phyloP scores from a whole-genome alignment of 2,113 vertebrate species.

The Formicarius rufipectus region DNA sequence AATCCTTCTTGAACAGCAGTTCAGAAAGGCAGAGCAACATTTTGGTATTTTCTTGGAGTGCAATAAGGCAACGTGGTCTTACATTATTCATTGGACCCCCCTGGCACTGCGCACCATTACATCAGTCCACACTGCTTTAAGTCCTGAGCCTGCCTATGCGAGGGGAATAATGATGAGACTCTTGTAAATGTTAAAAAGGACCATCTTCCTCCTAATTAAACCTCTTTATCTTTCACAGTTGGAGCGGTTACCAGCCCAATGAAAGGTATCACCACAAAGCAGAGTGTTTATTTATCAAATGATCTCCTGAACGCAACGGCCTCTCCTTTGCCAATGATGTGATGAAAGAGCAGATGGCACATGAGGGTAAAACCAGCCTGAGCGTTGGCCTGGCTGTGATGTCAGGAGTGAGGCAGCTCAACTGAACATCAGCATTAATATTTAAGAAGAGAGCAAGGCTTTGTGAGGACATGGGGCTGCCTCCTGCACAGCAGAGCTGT shows the following conservation, averaged over 20 bases:
- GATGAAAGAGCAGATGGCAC: conserved; percentile 4
- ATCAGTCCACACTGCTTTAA: background rate
- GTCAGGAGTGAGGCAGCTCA: background rate
- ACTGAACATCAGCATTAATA: background rate
- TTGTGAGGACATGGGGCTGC: background rate
- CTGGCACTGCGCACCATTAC: background rate
- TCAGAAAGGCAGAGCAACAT: background rate
- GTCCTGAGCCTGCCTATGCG: background rate
- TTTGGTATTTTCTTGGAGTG: background rate
- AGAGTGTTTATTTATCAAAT: background rate
- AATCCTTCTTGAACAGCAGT: background rate
- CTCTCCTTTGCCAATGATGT: background rate
- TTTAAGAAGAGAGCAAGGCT: background rate
- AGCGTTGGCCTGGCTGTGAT: background rate
- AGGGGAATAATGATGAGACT: conserved; percentile 2
- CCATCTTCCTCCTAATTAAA: background rate
- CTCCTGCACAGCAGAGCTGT: rapidly evolving
- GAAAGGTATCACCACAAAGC: background rate
- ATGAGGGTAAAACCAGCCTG: background rate
- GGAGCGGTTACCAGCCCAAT: background rate
- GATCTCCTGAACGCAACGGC: background rate
- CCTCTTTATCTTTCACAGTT: background rate
- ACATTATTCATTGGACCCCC: background rate
- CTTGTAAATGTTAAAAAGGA: background rate
- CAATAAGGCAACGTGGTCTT: background rate